phyloP scores from a whole-genome alignment of 2,888 invertebrate genomes.

The Polyommatus iphigenia region DNA sequence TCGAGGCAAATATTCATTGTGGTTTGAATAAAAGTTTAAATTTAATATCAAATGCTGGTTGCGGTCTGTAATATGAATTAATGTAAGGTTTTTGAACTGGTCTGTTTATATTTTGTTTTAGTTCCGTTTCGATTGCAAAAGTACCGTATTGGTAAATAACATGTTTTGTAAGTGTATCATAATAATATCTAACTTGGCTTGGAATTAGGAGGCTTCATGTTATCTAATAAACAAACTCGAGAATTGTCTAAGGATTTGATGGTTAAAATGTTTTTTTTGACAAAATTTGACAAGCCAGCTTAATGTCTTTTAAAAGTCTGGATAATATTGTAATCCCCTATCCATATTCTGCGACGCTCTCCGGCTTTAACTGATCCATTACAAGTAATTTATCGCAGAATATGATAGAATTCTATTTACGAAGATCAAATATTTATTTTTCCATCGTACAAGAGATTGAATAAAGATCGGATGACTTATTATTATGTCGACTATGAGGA shows the following conservation, averaged over 20 bases:
- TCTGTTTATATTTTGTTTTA: background rate
- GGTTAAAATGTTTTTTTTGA: too few species aligned
- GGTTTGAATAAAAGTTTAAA: constrained; percentile 5
- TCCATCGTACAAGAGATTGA: background rate
- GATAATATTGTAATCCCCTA: constrained; percentile 5
- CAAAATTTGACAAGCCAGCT: background rate
- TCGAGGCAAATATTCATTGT: constrained; percentile 14
- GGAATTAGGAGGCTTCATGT: too few species aligned
- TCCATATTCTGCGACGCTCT: background rate
- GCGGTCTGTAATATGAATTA: constrained; percentile 8
- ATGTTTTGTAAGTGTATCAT: too few species aligned
- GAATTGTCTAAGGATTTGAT: too few species aligned
- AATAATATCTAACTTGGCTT: too few species aligned
- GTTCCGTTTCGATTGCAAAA: background rate
- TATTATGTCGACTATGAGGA: background rate
- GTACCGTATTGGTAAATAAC: too few species aligned
- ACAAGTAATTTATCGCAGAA: background rate
- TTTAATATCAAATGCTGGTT: background rate
- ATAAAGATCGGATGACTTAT: background rate
- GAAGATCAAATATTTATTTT: constrained; percentile 16
- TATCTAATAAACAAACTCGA: too few species aligned
- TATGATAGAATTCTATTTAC: constrained; percentile 8
- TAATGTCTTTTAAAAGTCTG: constrained; percentile 4
- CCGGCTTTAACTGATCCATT: background rate
- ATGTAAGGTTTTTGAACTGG: background rate